These are phyloP conservation scores for Ardeotis arabs DNA, from an alignment of 2,113 vertebrate species.

Conservation along the genomic window DNA sequence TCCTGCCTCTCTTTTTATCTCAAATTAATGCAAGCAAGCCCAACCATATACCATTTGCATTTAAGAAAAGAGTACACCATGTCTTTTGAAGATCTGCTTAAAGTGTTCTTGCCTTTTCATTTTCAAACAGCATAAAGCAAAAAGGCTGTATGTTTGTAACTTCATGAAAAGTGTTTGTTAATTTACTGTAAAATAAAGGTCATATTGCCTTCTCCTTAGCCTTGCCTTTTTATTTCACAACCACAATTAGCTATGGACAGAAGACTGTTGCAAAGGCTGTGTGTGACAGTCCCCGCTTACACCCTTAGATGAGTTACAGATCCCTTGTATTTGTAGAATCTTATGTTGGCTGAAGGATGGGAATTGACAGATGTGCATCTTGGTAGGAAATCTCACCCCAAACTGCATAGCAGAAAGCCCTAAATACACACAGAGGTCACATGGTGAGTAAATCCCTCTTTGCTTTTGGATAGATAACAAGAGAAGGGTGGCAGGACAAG, in stretches of 20 bases:
- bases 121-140: neutral
- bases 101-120: neutral
- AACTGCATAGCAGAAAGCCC: neutral
- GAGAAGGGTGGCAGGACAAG: neutral
- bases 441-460: neutral
- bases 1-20: neutral
- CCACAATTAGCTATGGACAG: neutral
- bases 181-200: neutral
- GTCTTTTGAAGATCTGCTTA: neutral
- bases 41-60: neutral
- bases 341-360: neutral
- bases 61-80: neutral
- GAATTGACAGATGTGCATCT: neutral
- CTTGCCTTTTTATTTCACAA: neutral
- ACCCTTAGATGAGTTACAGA: neutral
- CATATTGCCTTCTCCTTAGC: neutral
- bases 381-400: slow-evolving; percentile 10
- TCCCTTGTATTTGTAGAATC: neutral
- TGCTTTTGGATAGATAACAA: neutral
- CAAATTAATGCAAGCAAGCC: neutral
- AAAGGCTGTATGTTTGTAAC: neutral
- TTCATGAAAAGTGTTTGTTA: neutral
- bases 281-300: neutral
- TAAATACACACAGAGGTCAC: neutral
- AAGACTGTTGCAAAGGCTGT: neutral